Evolutionary conservation across 2,888 invertebrate species (phyloP).

Genomic region (Nemapogon koenigi): DNA sequence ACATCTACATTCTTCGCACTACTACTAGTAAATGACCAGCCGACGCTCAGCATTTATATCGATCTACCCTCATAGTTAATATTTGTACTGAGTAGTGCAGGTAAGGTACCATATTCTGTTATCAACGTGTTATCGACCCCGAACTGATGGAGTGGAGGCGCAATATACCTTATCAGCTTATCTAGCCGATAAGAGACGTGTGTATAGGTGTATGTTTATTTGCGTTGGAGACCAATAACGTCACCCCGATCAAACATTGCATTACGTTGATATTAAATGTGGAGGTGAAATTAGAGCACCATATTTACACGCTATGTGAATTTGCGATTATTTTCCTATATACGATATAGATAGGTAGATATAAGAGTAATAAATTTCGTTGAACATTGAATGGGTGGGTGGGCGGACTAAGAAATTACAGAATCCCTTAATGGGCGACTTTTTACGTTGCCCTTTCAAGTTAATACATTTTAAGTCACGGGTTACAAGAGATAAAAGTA

Average conservation of each 20-base stretch:
- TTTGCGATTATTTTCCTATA: neutral
- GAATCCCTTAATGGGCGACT: constrained; percentile 2
- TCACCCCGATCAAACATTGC: constrained; percentile 8
- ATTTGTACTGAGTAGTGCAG: neutral
- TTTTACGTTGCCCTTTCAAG: too few relatives aligned
- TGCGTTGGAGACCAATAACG: constrained; percentile 5
- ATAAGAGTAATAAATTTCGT: constrained; percentile 4
- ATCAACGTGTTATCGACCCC: constrained; percentile 8
- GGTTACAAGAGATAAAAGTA: too few relatives aligned
- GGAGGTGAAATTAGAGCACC: neutral
- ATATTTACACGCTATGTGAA: too few relatives aligned
- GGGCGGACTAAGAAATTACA: neutral
- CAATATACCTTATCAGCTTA: constrained; percentile 6
- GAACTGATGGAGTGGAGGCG: constrained; percentile 5
- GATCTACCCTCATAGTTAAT: constrained; percentile 1
- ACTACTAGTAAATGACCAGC: neutral
- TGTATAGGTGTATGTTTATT: constrained; percentile 5
- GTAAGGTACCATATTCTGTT: neutral
- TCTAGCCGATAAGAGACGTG: constrained; percentile 4
- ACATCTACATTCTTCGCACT: neutral
- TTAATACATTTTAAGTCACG: constrained; percentile 1
- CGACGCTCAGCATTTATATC: neutral
- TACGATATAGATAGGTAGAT: too few relatives aligned
- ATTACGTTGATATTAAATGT: constrained; percentile 6
- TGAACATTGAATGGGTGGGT: constrained; percentile 1